Evolutionary conservation across 2,113 vertebrate species (phyloP), one percentile per base, ranked within the genome.

Genomic region (Panthera uncia): DNA sequence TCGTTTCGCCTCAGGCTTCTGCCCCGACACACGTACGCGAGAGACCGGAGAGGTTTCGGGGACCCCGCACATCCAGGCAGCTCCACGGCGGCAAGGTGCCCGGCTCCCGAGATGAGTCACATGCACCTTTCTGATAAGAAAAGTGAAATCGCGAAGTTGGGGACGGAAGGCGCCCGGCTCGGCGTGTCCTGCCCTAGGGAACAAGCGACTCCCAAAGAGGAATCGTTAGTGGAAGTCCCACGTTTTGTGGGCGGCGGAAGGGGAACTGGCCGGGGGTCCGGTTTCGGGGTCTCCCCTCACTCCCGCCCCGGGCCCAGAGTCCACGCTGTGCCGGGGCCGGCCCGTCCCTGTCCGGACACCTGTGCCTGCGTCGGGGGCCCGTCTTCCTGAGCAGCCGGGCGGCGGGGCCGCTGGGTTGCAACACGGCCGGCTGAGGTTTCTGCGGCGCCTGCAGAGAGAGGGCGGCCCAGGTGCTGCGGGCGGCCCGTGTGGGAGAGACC

Each of bases 111-210:
- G 96, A 97, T 99, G 93, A 92, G 96, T 98, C 98, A 99, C 98
- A 99, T 52, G 21, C 29, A 91, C 97, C 97, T 98, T 68, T 96
- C 95, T 10, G 98, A 98, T 96, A 93, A 97, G 98, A 99, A 99
- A 99, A 99, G 98, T 18, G 98, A 99, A 99, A 99, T 99, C 4
- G 13, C 0, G 98, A 99, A 99, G 98, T 99, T 0, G 98, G 97
- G 96, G 93, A 71, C 96, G 82, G 81, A 86, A 73, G 97, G 97
- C 69, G 55, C 97, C 98, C 98, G 66, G 91, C 0, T 16, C 33
- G 73, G 69, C 52, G 5, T 4, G 48, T 87, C 93, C 98, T 93
- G 92, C 95, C 93, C 1, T 89, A 94, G 52, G 94, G 45, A 96
- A 96, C 94, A 85, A 96, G 96, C 41, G 38, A 94, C 96, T 96